Base-by-base conservation (phyloP, 2,888 invertebrate species). In the Oasisia sp. region DNA sequence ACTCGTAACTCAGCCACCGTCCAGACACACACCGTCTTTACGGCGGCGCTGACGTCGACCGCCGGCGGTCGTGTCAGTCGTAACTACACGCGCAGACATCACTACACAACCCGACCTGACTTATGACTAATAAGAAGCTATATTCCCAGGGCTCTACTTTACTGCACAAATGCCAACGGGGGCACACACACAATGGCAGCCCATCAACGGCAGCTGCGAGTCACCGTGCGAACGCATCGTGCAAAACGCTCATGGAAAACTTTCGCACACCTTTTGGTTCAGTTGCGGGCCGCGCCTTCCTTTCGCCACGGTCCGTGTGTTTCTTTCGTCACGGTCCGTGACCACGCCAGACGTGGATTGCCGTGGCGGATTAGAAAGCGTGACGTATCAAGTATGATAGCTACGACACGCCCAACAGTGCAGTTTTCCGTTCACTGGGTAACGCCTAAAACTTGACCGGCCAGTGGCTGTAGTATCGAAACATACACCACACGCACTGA, bases 381-480 rank as follows among this genome's bases (percentile, higher is more conserved):
- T 32, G 32, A 27, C n/a, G 90, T 90, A 90, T 90, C 90, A 90
- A 90, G 90, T 14, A 90, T 90, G 32, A 7, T 32, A 32, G 32
- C 90, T n/a, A 90, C 90, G 90, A 90, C 90, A 90, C 90, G 90
- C 90, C 90, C 90, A 90, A n/a, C n/a, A 7, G 27, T 7, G 58
- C 58, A 58, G 5, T 14, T 58, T 58, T 58, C 58, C 58, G 58
- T 19, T 4, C 14, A 12, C 19, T 27, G 32, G 90, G 32, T 90
- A 90, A 90, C 90, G 90, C 90, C 90, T 90, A 90, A 90, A 90
- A 90, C 90, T 90, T 90, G 27, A 90, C 90, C 32, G 90, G 90
- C 1, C 32, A 90, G n/a, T 90, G 32, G 32, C 7, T 90, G 19
- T n/a, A 27, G 4, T 3, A 5, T 90, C 27, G 90, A 90, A 27